Evolutionary conservation across 2,888 invertebrate species (phyloP).

Genomic region (Brachynemurus nebulosus): DNA sequence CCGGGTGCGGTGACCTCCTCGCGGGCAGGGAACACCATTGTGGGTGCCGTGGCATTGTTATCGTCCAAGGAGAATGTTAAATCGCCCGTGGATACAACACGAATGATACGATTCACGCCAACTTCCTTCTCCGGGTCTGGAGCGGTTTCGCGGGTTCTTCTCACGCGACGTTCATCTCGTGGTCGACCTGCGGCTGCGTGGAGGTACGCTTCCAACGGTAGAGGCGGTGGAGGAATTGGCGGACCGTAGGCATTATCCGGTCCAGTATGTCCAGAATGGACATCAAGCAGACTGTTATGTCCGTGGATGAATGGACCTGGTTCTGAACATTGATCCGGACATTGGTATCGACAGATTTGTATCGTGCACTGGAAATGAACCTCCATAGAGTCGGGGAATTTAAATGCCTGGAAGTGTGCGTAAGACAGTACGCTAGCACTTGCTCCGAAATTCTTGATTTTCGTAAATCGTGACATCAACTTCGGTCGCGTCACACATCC

Average conservation of each 20-base stretch:
- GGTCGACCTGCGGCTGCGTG: conserved; percentile 48
- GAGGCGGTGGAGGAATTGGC: conserved; percentile 44
- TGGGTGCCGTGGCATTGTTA: conserved; percentile 37
- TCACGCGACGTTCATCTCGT: conserved; percentile 57
- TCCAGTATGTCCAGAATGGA: conserved; percentile 35
- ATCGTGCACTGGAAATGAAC: conserved; percentile 93
- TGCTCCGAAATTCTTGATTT: conserved; percentile 90
- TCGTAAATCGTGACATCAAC: conserved; percentile 85
- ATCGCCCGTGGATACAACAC: conserved; percentile 85
- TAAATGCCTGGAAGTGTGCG: conserved; percentile 90
- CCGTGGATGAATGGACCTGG: conserved; percentile 26
- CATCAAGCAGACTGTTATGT: conserved; percentile 34
- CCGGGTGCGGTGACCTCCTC: conserved; percentile 36
- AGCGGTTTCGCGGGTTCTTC: conserved; percentile 47
- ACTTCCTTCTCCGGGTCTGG: conserved; percentile 59
- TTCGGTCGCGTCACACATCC: conserved; percentile 88
- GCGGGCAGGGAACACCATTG: conserved; percentile 57
- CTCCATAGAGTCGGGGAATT: conserved; percentile 93
- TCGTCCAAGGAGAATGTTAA: conserved; percentile 73
- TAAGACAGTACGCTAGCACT: conserved; percentile 84
- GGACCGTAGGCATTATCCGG: conserved; percentile 56
- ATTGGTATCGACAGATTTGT: conserved; percentile 84
- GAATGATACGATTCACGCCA: conserved; percentile 77
- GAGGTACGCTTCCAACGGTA: conserved; percentile 47
- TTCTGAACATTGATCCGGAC: conserved; percentile 83